Evolutionary conservation across 2,113 vertebrate species (phyloP).

Genomic region (Heptranchias perlo): DNA sequence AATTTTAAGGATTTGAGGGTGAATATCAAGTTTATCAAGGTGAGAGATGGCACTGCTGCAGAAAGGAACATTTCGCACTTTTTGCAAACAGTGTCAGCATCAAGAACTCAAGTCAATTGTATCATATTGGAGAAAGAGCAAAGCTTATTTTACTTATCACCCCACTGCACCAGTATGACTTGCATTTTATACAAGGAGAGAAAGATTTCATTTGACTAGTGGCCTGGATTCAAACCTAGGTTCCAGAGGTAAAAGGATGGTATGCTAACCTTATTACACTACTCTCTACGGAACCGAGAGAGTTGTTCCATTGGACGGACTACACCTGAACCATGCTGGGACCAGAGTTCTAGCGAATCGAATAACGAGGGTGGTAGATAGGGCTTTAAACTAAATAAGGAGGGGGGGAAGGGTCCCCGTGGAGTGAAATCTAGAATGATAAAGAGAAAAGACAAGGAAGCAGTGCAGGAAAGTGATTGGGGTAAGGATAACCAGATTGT

Average conservation of each 20-base stretch:
- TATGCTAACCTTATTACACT: neutral
- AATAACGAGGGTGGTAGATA: too few relatives aligned
- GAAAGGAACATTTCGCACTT: neutral
- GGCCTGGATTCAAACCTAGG: neutral
- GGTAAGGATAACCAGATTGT: too few relatives aligned
- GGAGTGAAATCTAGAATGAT: too few relatives aligned
- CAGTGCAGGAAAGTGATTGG: too few relatives aligned
- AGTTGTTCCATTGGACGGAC: too few relatives aligned
- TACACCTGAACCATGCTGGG: too few relatives aligned
- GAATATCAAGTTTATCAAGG: neutral
- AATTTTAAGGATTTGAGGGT: neutral
- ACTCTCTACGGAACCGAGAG: too few relatives aligned
- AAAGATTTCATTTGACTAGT: neutral
- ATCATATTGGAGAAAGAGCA: neutral
- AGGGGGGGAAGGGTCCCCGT: too few relatives aligned
- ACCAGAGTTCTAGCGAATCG: too few relatives aligned
- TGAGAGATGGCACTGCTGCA: neutral
- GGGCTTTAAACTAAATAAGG: too few relatives aligned
- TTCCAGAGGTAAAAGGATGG: neutral
- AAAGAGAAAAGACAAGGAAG: too few relatives aligned
- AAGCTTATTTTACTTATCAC: neutral
- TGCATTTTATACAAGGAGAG: neutral
- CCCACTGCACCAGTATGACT: neutral
- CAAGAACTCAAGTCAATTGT: neutral
- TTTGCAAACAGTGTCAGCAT: neutral